Evolutionary conservation across 1,140 invertebrate genomes (phyloP).

Genomic region (Pogonomyrmex barbatus): DNA sequence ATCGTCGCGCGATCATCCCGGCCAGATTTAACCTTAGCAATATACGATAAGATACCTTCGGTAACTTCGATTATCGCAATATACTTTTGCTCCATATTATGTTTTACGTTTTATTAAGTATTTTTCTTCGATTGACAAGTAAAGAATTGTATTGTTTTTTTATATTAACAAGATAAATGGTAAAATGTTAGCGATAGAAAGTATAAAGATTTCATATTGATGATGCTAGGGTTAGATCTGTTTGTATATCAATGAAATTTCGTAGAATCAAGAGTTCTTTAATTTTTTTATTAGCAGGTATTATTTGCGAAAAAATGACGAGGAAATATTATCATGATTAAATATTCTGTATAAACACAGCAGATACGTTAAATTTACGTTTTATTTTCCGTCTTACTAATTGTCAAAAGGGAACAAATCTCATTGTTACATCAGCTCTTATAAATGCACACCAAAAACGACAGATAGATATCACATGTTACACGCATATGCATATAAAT

Average conservation of each 20-base stretch:
- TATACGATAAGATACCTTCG: not conserved
- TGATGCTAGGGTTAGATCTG: constrained; percentile 33
- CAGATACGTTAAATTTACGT: not conserved
- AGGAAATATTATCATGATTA: constrained; percentile 27
- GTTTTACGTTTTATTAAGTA: not conserved
- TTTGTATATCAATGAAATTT: not conserved
- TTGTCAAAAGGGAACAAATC: not conserved
- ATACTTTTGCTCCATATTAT: no score
- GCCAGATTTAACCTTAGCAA: constrained; percentile 31
- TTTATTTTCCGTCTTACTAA: not conserved
- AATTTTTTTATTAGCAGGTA: not conserved
- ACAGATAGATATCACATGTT: not conserved
- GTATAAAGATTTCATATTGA: not conserved
- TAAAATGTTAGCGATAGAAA: not conserved
- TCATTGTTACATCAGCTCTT: not conserved
- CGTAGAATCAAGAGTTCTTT: not conserved
- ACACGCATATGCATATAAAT: not conserved
- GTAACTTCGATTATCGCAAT: not conserved
- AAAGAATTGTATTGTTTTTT: not conserved
- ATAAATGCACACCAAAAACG: not conserved
- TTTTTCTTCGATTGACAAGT: not conserved
- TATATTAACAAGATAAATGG: not conserved
- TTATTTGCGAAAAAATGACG: constrained; percentile 21
- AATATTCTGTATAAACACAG: not conserved
- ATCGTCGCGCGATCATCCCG: constrained; percentile 10